Evolutionary conservation across 2,113 vertebrate genomes (phyloP), one percentile per base, ranked within the genome.

Genomic region (Actenoides lindsayi): DNA sequence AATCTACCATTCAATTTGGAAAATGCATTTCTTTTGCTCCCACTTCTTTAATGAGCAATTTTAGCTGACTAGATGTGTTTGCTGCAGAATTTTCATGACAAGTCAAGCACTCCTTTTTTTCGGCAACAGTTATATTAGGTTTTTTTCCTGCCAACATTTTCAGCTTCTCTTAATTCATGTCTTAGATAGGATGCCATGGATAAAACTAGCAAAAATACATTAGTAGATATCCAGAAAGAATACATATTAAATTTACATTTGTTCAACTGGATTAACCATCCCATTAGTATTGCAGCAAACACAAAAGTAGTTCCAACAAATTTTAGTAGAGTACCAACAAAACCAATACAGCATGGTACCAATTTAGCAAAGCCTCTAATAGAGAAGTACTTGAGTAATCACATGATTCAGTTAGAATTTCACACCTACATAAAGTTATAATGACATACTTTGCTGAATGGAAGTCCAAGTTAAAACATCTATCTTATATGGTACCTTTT

Each of bases 1-100:
- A 99, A 99, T 99, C 99, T 98, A 98, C 97, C 97, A 98, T 99
- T 99, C 99, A 99, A 99, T 99, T 99, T 99, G 99, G 99, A 98
- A 99, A 99, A 99, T 99, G 99, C 99, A 97, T 98, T 99, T 98
- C 98, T 98, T 96, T 98, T 98, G 98, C 99, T 98, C 98, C 95
- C 98, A 98, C 98, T 98, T 98, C 98, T 99, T 99, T 99, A 99
- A 99, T 98, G 99, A 99, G 98, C 98, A 92, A 97, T 99, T 99
- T 99, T 98, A 98, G 99, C 99, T 99, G 99, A 99, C 99, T 98
- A 95, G 98, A 98, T 98, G 97, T 98, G 98, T 99, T 98, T 98
- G 98, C 98, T 91, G 96, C 94, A 98, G 97, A 97, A 91, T 97
- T 96, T 97, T 97, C 97, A 97, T 62, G 97, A 96, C 83, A 94